Evolutionary conservation across 2,797 vertebrate genomes (phyloP).

Genomic region (Pangasius sanitwongsei): DNA sequence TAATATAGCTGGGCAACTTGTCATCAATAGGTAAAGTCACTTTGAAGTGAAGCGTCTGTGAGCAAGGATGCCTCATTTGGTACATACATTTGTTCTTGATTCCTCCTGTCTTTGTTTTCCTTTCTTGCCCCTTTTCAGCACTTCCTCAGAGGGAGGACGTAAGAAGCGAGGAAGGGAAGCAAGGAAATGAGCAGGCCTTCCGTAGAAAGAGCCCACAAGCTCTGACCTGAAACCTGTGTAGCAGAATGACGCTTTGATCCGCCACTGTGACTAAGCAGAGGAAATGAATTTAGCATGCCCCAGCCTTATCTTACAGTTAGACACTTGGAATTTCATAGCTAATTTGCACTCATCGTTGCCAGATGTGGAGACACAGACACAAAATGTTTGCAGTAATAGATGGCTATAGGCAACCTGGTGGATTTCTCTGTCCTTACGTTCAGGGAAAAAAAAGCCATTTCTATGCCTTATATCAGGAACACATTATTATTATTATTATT

Average conservation of each 20-base stretch:
- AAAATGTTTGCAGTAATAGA: constrained; percentile 73
- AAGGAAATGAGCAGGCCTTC: background rate
- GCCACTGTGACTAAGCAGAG: constrained; percentile 65
- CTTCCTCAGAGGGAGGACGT: background rate
- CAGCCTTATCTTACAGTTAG: constrained; percentile 77
- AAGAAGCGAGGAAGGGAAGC: background rate
- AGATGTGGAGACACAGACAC: constrained; percentile 81
- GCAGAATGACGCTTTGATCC: constrained; percentile 49
- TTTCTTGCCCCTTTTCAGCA: background rate
- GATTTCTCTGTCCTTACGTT: constrained; percentile 63
- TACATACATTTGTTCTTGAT: background rate
- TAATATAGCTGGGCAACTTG: background rate
- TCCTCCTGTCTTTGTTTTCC: background rate
- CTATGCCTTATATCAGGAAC: background rate
- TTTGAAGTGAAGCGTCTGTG: background rate
- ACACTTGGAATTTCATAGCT: constrained; percentile 79
- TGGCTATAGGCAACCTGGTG: constrained; percentile 61
- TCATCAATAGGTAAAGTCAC: background rate
- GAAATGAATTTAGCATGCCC: constrained; percentile 76
- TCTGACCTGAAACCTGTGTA: constrained; percentile 62
- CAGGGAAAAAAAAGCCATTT: background rate
- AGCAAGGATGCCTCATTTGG: background rate
- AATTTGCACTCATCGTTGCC: constrained; percentile 84
- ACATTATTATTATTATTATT: background rate
- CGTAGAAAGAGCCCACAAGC: constrained; percentile 11